Base-by-base conservation (phyloP, 2,113 vertebrate genomes). In the Bagarius yarrelli region DNA sequence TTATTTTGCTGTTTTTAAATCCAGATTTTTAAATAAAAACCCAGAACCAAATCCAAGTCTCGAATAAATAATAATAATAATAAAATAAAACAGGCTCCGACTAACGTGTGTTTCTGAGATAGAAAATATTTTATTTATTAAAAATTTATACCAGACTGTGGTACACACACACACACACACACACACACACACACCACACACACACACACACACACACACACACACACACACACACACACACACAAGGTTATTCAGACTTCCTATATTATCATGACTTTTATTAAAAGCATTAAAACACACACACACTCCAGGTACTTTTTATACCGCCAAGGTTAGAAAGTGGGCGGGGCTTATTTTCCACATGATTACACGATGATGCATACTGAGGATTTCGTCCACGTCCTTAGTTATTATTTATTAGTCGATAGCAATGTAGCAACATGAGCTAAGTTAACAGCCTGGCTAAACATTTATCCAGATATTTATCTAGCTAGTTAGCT, bases 71-170 rank as follows among this genome's bases (percentile, higher is more conserved):
- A 40, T 40, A 4, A 4, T 40, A 40, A 40, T 40, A n/a, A n/a
- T n/a, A n/a, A n/a, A n/a, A n/a, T n/a, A n/a, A n/a, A 67, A 36
- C 36, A n/a, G 3, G 5, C 5, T 23, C 21, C 2, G 47, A 66
- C 27, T 34, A 2, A n/a, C 52, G 8, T 36, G 4, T 69, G 47
- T 8, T 79, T 52, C 32, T 52, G 27, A 16, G 14, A 79, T 36
- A 66, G 27, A 78, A 44, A 61, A 44, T 5, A 12, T 18, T 79
- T 67, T 79, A 79, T 78, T 78, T 78, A 34, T 19, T 55, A 78
- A 36, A 52, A 78, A 25, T 25, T 5, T 66, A 36, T 23, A 34
- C 3, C 18, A 36, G 34, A 3, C 18, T 21, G 19, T 0, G 19
- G 8, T n/a, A n/a, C n/a, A n/a, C n/a, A n/a, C n/a, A n/a, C n/a